Evolutionary conservation across 35 echinoderm and acorn worm genomes (phyloP).

Genomic region (Heliocidaris erythrogramma): DNA sequence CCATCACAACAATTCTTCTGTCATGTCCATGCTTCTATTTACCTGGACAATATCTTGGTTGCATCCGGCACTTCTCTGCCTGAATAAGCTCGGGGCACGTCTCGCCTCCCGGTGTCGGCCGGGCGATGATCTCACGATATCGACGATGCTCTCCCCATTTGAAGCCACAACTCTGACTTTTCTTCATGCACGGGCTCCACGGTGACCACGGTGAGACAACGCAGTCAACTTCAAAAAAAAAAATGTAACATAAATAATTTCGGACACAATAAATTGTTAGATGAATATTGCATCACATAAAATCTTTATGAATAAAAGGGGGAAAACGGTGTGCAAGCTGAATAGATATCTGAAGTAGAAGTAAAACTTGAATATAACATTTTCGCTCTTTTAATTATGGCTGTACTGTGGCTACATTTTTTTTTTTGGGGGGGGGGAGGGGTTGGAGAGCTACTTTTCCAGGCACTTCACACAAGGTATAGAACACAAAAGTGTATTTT

Average conservation of each 20-base stretch:
- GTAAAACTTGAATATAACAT: no score
- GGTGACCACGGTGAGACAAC: slow-evolving; percentile 51
- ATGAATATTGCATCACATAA: neutral
- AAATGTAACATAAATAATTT: neutral
- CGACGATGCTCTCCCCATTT: slow-evolving; percentile 59
- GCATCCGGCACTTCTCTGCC: slow-evolving; percentile 49
- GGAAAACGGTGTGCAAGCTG: no score
- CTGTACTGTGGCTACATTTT: no score
- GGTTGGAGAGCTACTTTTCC: no score
- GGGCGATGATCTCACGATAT: slow-evolving; percentile 54
- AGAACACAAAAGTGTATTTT: no score
- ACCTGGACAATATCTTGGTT: slow-evolving; percentile 65
- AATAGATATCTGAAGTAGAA: no score
- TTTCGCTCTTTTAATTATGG: no score
- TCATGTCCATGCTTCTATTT: neutral
- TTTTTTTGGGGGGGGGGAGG: neutral
- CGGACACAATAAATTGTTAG: neutral
- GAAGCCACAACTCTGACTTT: slow-evolving; percentile 58
- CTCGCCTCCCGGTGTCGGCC: slow-evolving; percentile 49
- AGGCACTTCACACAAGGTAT: no score
- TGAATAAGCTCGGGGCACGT: slow-evolving; percentile 61
- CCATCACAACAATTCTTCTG: no score
- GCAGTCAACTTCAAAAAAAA: slow-evolving; percentile 65
- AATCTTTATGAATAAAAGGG: no score
- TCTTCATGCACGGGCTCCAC: slow-evolving; percentile 62